phyloP scores from a whole-genome alignment of 2,888 invertebrate genomes.

The Cheilosia urbana region DNA sequence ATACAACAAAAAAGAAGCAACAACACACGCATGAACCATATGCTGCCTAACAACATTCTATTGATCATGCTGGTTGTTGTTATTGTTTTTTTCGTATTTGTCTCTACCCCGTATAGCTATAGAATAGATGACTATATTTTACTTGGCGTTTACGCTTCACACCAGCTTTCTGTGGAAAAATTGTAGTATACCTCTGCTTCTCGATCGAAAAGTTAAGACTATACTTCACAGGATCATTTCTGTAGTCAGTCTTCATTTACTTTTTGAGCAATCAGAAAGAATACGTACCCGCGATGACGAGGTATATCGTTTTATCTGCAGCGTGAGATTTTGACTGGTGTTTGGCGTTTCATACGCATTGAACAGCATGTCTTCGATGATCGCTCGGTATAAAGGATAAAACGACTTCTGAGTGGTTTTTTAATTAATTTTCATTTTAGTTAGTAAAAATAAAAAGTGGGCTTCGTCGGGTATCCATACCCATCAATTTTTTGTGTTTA shows the following conservation, averaged over 20 bases:
- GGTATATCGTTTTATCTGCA: slow-evolving; percentile 84
- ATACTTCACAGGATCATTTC: slow-evolving; percentile 88
- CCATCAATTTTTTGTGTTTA: no score
- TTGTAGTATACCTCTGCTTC: background rate
- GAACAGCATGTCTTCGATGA: slow-evolving; percentile 77
- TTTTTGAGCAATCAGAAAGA: slow-evolving; percentile 85
- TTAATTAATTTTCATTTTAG: no score
- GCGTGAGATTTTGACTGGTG: slow-evolving; percentile 83
- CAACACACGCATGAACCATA: no score
- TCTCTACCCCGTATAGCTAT: background rate
- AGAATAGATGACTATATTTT: background rate
- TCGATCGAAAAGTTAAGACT: slow-evolving; percentile 80
- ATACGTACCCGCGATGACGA: slow-evolving; percentile 86
- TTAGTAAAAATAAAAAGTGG: no score
- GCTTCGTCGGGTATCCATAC: no score
- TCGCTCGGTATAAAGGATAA: slow-evolving; percentile 77
- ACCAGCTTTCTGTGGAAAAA: background rate
- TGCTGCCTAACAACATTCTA: no score
- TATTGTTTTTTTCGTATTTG: no score
- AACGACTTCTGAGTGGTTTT: slow-evolving; percentile 78
- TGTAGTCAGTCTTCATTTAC: slow-evolving; percentile 87
- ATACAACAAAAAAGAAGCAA: no score
- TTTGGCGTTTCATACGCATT: slow-evolving; percentile 52
- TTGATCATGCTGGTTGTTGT: no score
- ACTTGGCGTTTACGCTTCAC: slow-evolving; percentile 23